Conservation (phyloP, 2,888 invertebrate species). For the Tetrapedia diversipes region DNA sequence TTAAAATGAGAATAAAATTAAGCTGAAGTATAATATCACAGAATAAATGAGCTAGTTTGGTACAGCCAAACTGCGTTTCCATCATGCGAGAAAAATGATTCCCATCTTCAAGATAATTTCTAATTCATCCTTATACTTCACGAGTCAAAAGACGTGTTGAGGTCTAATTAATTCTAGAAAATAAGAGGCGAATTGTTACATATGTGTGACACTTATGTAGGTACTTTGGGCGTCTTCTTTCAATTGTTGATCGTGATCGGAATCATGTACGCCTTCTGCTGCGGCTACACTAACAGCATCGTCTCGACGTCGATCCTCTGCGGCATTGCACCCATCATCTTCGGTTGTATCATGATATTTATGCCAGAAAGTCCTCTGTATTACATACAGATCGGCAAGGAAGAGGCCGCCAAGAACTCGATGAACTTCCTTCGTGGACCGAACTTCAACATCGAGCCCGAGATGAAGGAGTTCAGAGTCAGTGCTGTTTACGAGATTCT, state of each 20-base stretch:
- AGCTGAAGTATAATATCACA: too few relatives aligned
- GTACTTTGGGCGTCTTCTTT: constrained; percentile 92
- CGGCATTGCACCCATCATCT: constrained; percentile 87
- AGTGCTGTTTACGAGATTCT: constrained; percentile 76
- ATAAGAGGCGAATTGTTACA: too few relatives aligned
- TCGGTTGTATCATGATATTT: constrained; percentile 88
- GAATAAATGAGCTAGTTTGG: too few relatives aligned
- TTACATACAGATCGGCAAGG: constrained; percentile 85
- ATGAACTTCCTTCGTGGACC: constrained; percentile 89
- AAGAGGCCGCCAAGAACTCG: constrained; percentile 87
- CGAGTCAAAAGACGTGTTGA: too few relatives aligned
- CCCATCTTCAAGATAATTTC: too few relatives aligned
- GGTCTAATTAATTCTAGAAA: too few relatives aligned
- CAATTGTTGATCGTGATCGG: constrained; percentile 93
- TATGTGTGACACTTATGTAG: too few relatives aligned
- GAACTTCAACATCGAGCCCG: constrained; percentile 86
- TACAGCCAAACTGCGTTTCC: too few relatives aligned
- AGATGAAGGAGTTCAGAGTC: constrained; percentile 86
- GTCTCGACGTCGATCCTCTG: constrained; percentile 84
- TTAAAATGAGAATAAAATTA: too few relatives aligned
- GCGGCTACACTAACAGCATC: constrained; percentile 85
- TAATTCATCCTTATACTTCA: too few relatives aligned
- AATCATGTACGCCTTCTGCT: constrained; percentile 89
- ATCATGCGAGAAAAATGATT: too few relatives aligned
- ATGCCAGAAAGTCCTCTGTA: constrained; percentile 94